Base-by-base conservation (phyloP, 2,888 invertebrate genomes). In the Patella depressa region DNA sequence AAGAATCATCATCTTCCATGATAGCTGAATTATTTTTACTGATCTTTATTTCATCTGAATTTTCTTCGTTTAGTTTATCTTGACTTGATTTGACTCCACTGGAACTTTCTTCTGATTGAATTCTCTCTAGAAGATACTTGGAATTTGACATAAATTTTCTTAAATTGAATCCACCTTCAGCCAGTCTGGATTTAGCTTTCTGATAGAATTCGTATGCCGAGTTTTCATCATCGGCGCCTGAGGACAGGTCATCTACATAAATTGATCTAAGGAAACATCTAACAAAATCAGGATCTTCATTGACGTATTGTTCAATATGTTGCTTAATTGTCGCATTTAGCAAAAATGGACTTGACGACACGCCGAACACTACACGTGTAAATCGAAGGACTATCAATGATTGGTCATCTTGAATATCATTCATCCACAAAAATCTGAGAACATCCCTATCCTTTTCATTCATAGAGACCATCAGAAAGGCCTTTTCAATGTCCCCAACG, bases 391-490 rank as follows among this genome's bases (percentile, higher is more conserved):
- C n/a, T 7, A 65, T 17, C 7, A n/a, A 19, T 65, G 59, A 65
- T 65, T 65, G 65, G 65, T 65, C 14, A 24, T 65, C 19, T 45
- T 45, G 45, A 45, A 45, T 45, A 45, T 45, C 45, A 45, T 45
- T 45, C 19, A 65, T 65, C 65, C 65, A 65, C 24, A 65, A 65
- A 65, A 65, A 65, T 19, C 65, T 9, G 11, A 65, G 65, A 19
- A 65, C 65, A 65, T 65, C 65, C 24, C 65, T 65, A 65, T 65
- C 24, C n/a, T 65, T 15, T 19, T n/a, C 65, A 65, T 65, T 65
- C 24, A 65, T 24, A 11, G 65, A 7, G 1, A 65, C 19, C 19
- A 65, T 65, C 24, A 65, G 19, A 12, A 65, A 65, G n/a, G 65
- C 65, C 65, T 65, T 65, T 12, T 65, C 19, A 65, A 65, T n/a